phyloP scores from a whole-genome alignment of 2,797 vertebrate species.

The Pipistrellus pipistrellus region DNA sequence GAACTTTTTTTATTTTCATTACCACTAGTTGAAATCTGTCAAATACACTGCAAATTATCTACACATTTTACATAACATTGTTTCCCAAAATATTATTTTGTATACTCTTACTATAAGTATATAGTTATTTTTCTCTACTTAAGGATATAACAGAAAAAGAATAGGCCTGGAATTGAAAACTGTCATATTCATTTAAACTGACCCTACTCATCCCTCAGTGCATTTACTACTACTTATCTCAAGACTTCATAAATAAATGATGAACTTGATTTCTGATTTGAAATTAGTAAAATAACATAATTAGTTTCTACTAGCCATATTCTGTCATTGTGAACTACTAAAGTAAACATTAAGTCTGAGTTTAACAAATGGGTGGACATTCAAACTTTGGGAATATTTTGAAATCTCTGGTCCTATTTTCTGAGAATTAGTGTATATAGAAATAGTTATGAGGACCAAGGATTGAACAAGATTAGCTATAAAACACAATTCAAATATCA shows the following conservation, averaged over 20 bases:
- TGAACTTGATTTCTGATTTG: neutral
- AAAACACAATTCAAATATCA: constrained; percentile 32
- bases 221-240: neutral
- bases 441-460: neutral
- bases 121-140: neutral
- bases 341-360: neutral
- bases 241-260: neutral
- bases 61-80: neutral
- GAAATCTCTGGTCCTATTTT: neutral
- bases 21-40: neutral
- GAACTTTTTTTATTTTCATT: neutral
- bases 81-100: neutral
- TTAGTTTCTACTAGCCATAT: neutral
- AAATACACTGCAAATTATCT: neutral
- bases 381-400: neutral
- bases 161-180: neutral
- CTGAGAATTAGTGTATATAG: neutral
- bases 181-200: neutral
- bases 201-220: neutral
- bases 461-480: constrained; percentile 1
- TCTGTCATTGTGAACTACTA: constrained; percentile 18
- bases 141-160: neutral
- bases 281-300: neutral
- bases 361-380: neutral
- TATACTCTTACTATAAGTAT: neutral